These are phyloP conservation scores for Uropsilus gracilis DNA, from an alignment of 2,113 vertebrate species.

Conservation along the genomic window DNA sequence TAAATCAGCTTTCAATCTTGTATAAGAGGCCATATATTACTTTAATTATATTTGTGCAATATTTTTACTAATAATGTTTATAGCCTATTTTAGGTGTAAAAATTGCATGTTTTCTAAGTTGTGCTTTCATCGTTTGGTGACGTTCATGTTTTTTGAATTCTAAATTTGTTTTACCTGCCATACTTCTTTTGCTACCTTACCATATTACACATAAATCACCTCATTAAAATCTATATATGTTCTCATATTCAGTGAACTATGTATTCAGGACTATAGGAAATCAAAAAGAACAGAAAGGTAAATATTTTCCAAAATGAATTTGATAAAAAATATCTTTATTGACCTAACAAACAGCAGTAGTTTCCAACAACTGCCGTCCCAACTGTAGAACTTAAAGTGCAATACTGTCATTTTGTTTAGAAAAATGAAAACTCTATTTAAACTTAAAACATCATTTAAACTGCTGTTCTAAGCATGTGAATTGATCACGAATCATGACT, in stretches of 20 bases:
- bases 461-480: constrained; percentile 44
- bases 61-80: constrained; percentile 5
- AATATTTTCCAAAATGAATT: constrained; percentile 62
- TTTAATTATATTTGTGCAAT: not conserved
- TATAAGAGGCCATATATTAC: not conserved
- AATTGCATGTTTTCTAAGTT: not conserved
- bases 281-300: not conserved
- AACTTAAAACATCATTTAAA: constrained; percentile 61
- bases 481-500: constrained; percentile 16
- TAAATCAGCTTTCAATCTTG: not conserved
- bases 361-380: constrained; percentile 57
- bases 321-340: constrained; percentile 65
- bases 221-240: not conserved
- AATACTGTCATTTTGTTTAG: constrained; percentile 56
- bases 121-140: not conserved
- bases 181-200: not conserved
- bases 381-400: not conserved
- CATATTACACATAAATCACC: not conserved
- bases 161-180: constrained; percentile 25
- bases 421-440: constrained; percentile 66
- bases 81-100: no score
- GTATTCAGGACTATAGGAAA: not conserved
- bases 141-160: constrained; percentile 24
- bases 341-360: constrained; percentile 48
- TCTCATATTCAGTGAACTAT: not conserved